phyloP scores from a whole-genome alignment of 2,113 vertebrate species.

The Apteryx mantelli region DNA sequence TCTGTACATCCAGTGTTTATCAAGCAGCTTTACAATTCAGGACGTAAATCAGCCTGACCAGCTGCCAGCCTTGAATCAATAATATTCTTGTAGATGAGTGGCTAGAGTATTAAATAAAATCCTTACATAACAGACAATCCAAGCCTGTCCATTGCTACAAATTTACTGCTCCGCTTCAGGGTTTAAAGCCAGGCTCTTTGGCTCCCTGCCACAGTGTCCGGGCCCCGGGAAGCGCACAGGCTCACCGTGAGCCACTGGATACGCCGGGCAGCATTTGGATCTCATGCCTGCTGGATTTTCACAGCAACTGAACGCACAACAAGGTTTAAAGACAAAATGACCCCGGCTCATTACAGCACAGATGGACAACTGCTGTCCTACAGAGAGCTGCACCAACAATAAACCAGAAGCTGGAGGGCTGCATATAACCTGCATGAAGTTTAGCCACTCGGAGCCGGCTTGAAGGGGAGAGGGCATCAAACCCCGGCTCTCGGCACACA shows the following conservation, averaged over 20 bases:
- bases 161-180: not conserved
- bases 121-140: conserved; percentile 48
- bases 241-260: not conserved
- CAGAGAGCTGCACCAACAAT: not conserved
- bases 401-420: not conserved
- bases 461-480: not conserved
- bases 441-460: not conserved
- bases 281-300: accelerated
- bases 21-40: not conserved
- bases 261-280: not conserved
- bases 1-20: not conserved
- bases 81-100: conserved; percentile 53
- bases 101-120: conserved; percentile 49
- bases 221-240: not conserved
- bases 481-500: not conserved
- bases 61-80: conserved; percentile 53
- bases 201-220: not conserved
- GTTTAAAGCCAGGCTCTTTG: not conserved
- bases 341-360: not conserved
- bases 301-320: not conserved
- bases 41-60: conserved; percentile 18
- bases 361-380: not conserved
- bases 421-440: not conserved
- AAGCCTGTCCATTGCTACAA: not conserved
- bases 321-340: not conserved